Base-by-base conservation (phyloP, 2,113 vertebrate genomes). In the Podarcis muralis region DNA sequence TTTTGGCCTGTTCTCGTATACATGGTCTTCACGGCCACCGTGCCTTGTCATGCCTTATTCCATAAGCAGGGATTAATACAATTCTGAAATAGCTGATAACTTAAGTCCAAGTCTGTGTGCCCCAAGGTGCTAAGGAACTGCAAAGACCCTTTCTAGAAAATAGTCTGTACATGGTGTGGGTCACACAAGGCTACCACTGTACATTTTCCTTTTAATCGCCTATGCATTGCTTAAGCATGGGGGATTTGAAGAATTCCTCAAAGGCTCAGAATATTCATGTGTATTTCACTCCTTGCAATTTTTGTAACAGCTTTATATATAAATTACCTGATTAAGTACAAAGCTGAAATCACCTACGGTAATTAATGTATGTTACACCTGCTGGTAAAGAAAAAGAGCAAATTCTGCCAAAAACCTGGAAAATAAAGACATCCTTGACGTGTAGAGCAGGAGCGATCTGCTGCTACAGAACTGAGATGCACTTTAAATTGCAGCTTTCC, bases 251-350 rank as follows among this genome's bases (percentile, higher is more conserved):
- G 20, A 92, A 83, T 30, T 89, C 30, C n/a, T 90, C 20, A 2
- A 86, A 89, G 85, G 0, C 30, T 90, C 9, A 62, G 80, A 86
- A 89, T 91, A 78, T 92, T 91, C 85, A 2, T 59, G 30, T 85
- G 2, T 48, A 30, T 81, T 43, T 88, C 35, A 85, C 87, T 93
- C 89, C 76, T 90, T 75, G 86, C 86, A 86, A 66, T 87, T 85
- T 92, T 84, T 65, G 40, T 89, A 93, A 90, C 81, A 93, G 37
- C 32, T 90, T 95, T 86, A 90, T 76, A 90, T 87, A 72, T 79
- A 88, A 93, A 81, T 93, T 81, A 90, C 88, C 80, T 90, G 68
- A 91, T 72, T 84, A 92, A 91, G 83, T 66, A 88, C 35, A 92
- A 83, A 75, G 74, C 40, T 43, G 65, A 74, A 93, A 92, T 92